These are phyloP conservation scores for Camptogramma bilineatum DNA, from an alignment of 2,888 invertebrate species.

Conservation along the genomic window DNA sequence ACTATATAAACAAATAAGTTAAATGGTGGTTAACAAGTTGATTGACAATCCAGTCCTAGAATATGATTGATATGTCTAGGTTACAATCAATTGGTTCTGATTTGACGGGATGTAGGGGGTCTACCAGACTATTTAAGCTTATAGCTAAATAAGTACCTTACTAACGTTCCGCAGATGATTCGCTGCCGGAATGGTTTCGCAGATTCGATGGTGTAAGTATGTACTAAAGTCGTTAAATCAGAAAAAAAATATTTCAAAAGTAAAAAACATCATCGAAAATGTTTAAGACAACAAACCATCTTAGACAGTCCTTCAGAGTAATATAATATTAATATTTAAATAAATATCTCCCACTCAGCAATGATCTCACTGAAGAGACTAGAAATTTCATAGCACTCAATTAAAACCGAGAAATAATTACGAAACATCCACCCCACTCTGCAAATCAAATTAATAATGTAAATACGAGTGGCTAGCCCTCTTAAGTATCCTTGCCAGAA, in stretches of 20 bases:
- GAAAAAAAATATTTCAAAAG: too few species aligned
- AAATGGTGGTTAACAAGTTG: neutral
- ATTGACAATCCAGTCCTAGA: conserved; percentile 61
- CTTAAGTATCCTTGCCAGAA: conserved; percentile 40
- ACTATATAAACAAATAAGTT: too few species aligned
- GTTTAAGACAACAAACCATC: neutral
- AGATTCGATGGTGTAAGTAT: too few species aligned
- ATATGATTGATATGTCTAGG: conserved; percentile 77
- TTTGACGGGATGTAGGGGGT: conserved; percentile 81
- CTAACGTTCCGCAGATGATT: too few species aligned
- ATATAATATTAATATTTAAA: conserved; percentile 33
- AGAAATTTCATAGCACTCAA: conserved; percentile 81
- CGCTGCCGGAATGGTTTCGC: too few species aligned
- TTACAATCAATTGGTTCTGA: conserved; percentile 76
- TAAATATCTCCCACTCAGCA: conserved; percentile 52
- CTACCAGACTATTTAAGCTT: conserved; percentile 69
- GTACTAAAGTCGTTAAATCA: too few species aligned
- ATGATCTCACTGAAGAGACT: conserved; percentile 70
- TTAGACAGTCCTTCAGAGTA: conserved; percentile 1
- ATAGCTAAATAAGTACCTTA: conserved; percentile 4
- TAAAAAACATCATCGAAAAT: too few species aligned
- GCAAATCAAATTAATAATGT: conserved; percentile 78
- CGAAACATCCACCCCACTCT: conserved; percentile 76
- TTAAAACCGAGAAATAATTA: conserved; percentile 82
- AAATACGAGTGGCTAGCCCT: conserved; percentile 70